Evolutionary conservation across 2,888 invertebrate species (phyloP).

Genomic region (Cistogaster globosa): DNA sequence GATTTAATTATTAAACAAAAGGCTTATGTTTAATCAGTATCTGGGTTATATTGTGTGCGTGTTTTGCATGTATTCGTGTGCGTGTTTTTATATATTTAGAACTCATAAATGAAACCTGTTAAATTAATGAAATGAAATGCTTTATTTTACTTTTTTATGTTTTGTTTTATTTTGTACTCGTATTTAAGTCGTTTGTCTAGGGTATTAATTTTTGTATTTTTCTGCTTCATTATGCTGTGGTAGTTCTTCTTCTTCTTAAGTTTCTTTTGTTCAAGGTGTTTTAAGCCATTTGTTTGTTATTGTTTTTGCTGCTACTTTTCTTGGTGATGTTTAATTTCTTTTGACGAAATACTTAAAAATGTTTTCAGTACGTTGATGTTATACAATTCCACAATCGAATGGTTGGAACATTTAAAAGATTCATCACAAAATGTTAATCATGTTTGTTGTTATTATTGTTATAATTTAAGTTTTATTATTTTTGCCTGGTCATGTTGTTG

Average conservation of each 20-base stretch:
- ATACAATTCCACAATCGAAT: slow-evolving; percentile 47
- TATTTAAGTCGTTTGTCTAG: slow-evolving; percentile 48
- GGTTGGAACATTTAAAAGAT: slow-evolving; percentile 20
- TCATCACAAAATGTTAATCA: slow-evolving; percentile 43
- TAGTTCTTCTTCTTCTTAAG: slow-evolving; percentile 27
- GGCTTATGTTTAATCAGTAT: not conserved
- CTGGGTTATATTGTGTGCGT: not conserved
- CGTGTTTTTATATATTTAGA: slow-evolving; percentile 54
- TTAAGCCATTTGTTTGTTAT: slow-evolving; percentile 43
- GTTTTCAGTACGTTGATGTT: slow-evolving; percentile 45
- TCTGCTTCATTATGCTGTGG: slow-evolving; percentile 74
- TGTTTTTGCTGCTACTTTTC: slow-evolving; percentile 37
- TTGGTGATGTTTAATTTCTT: slow-evolving; percentile 57
- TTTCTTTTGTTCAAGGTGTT: slow-evolving; percentile 54
- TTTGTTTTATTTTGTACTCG: slow-evolving; percentile 2
- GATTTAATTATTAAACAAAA: slow-evolving; percentile 29
- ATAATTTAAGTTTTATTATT: slow-evolving; percentile 28
- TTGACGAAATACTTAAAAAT: slow-evolving; percentile 66
- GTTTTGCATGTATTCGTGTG: slow-evolving; percentile 9
- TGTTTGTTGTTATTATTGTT: slow-evolving; percentile 32
- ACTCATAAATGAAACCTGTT: no score
- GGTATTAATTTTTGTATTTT: slow-evolving; percentile 54
- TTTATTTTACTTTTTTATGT: no score
- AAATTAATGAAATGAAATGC: slow-evolving; percentile 83
- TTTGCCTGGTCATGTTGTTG: slow-evolving; percentile 41